Evolutionary conservation across 2,888 invertebrate genomes (phyloP), one percentile per base, ranked within the genome.

Genomic region (Odontomyia ornata): DNA sequence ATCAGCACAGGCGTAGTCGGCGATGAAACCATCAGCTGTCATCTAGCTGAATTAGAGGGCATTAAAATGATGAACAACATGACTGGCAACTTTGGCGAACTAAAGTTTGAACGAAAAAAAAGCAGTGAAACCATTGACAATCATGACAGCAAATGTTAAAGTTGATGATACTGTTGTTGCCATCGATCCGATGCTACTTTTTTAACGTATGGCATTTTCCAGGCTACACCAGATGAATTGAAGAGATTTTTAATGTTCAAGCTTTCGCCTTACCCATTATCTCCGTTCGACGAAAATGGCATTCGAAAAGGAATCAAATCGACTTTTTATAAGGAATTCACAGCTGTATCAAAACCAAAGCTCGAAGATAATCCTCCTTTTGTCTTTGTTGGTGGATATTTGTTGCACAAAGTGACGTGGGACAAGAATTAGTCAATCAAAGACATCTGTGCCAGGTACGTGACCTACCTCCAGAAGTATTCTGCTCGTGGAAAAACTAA

Each of bases 1-100:
- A 71, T 80, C 11, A 65, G 71, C 43, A 76, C 77, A 4, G 77
- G 78, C 27, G 76, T 79, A 27, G 76, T 79, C 7, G 79, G 72
- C 30, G 77, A 77, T 72, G 65, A 13, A 21, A 73, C 23, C 13
- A 79, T 77, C 30, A 79, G 79, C 36, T 79, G 76, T 75, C 76
- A 77, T 56, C 30, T 15, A 36, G 75, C 75, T 23, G 56, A 56
- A 56, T 43, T 46, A 27, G 72, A 18, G 23, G 57, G 72, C 13
- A 73, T 47, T 52, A 9, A 25, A 27, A 7, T 56, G 25, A 73
- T 73, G 56, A 25, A 9, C 1, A 73, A 73, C 23, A 56, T 28
- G 28, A 52, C 23, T 9, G 72, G 28, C 21, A 47, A 7, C 18
- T 47, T 47, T 71, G 25, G 0, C 2, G 9, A 0, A 3, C 3